A percentile compares a stretch with the other conserved stretches of the same genome.
These are phyloP conservation scores for Campaea margaritaria DNA, from an alignment of 2,888 invertebrate species.

Conservation along the genomic window DNA sequence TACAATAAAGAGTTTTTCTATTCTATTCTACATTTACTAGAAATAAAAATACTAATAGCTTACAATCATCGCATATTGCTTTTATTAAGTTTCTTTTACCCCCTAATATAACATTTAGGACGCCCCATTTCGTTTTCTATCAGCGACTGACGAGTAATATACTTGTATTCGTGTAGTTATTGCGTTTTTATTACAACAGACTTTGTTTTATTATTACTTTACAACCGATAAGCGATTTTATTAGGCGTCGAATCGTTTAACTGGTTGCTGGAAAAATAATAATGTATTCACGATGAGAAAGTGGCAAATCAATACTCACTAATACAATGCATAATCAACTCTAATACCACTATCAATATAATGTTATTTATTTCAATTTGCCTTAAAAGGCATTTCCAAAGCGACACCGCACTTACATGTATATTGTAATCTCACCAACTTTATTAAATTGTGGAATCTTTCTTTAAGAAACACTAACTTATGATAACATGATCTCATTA, in stretches of 20 bases:
- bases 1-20: too few species aligned
- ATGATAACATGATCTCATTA: too few species aligned
- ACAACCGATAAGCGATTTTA: conserved; percentile 7
- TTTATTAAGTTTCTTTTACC: background rate
- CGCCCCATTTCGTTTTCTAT: conserved; percentile 31
- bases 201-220: conserved; percentile 8
- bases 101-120: background rate
- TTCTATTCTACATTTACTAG: too few species aligned
- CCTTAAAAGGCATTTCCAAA: too few species aligned
- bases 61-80: conserved; percentile 3
- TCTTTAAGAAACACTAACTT: too few species aligned
- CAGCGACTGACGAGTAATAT: conserved; percentile 29
- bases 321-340: too few species aligned
- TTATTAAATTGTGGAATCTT: too few species aligned
- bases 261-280: background rate
- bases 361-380: too few species aligned
- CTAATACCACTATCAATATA: too few species aligned
- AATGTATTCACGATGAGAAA: background rate
- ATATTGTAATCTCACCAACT: too few species aligned
- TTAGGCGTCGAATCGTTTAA: background rate
- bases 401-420: too few species aligned
- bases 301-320: too few species aligned
- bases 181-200: conserved; percentile 15
- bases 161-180: conserved; percentile 34
- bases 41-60: background rate